Conservation (phyloP, 2,797 vertebrate species). For the Myripristis jacobus region DNA sequence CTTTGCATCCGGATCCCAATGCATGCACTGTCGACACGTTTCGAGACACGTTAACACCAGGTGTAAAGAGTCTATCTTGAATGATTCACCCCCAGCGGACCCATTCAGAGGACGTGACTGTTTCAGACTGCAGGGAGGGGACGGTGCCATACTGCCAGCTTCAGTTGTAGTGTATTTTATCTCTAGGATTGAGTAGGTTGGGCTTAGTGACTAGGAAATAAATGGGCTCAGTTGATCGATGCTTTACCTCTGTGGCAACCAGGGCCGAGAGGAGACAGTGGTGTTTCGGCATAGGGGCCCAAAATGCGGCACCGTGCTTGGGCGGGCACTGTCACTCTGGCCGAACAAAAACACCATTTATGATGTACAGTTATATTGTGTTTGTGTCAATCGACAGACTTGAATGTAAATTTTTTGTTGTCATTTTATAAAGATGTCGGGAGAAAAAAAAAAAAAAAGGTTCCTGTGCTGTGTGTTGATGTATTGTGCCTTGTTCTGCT, state of each 20-base stretch:
- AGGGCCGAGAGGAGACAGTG: neutral
- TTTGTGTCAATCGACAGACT: conserved; percentile 26
- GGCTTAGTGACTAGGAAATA: conserved; percentile 1
- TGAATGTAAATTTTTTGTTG: conserved; percentile 58
- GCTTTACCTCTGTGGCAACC: conserved; percentile 5
- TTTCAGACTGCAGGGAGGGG: neutral
- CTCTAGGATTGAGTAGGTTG: neutral
- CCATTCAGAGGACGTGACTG: neutral
- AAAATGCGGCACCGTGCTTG: neutral
- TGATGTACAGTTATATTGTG: conserved; percentile 3
- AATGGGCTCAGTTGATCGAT: conserved; percentile 30
- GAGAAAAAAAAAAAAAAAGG: neutral
- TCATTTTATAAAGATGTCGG: conserved; percentile 59
- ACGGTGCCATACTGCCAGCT: neutral
- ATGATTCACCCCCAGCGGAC: neutral
- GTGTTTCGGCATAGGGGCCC: too few relatives aligned
- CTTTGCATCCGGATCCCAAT: too few relatives aligned
- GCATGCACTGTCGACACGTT: too few relatives aligned
- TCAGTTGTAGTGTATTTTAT: neutral
- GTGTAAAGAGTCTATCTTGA: too few relatives aligned
- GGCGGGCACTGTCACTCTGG: neutral
- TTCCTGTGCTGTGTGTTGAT: conserved; percentile 3
- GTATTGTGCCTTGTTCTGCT: conserved; percentile 5
- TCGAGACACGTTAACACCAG: too few relatives aligned
- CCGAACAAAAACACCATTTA: neutral